phyloP scores from a whole-genome alignment of 2,888 invertebrate species.

The Psococerastis gibbosa region DNA sequence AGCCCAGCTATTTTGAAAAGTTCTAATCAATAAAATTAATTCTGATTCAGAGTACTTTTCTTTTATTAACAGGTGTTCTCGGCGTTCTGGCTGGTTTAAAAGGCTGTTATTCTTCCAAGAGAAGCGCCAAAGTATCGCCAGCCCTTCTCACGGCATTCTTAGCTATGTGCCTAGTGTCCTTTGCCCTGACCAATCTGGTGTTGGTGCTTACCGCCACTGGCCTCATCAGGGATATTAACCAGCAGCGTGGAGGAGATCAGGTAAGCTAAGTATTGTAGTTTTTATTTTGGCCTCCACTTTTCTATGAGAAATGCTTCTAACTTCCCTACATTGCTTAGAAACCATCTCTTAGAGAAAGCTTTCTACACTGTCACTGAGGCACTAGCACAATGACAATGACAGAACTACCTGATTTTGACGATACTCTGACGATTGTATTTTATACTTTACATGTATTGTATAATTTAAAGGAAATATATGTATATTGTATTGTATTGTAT shows the following conservation, averaged over 20 bases:
- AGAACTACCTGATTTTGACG: no score
- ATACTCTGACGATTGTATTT: no score
- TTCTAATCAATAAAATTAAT: no score
- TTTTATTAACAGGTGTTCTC: conserved; percentile 17
- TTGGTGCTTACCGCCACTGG: conserved; percentile 23
- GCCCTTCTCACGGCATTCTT: conserved; percentile 20
- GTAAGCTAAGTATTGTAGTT: conserved; percentile 14
- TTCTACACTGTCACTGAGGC: no score
- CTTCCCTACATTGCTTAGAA: no score
- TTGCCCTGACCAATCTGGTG: conserved; percentile 22
- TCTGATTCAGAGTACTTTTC: no score
- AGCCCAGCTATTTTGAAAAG: no score
- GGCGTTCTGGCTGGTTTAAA: conserved; percentile 20
- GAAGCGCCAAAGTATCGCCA: conserved; percentile 15
- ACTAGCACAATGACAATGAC: no score
- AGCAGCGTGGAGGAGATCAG: conserved; percentile 16
- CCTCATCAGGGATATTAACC: conserved; percentile 21
- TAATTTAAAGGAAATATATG: no score
- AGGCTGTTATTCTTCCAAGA: conserved; percentile 18
- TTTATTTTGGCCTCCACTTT: neutral
- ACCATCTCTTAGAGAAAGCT: no score
- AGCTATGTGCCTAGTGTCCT: conserved; percentile 22
- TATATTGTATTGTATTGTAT: neutral
- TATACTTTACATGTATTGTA: no score
- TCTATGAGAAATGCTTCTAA: no score